These are phyloP conservation scores for Meliscaeva auricollis DNA, from an alignment of 2,888 invertebrate species.

Conservation along the genomic window DNA sequence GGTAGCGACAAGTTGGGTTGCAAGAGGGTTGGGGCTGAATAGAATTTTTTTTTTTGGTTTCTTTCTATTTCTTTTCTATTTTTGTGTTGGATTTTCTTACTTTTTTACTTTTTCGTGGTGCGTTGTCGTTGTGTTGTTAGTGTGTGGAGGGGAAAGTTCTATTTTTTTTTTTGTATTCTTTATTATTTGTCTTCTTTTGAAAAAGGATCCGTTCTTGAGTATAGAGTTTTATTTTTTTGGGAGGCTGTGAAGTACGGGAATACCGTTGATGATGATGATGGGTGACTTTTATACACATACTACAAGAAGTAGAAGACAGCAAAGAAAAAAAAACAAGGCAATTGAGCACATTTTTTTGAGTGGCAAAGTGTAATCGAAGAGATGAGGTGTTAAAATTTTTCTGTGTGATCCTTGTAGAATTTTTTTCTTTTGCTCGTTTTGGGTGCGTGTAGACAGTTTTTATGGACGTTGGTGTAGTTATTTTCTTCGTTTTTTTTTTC, in stretches of 20 bases:
- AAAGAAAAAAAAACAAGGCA: constrained; percentile 47
- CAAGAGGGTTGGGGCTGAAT: constrained; percentile 33
- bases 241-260: constrained; percentile 10
- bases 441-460: constrained; percentile 76
- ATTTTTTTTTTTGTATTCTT: background rate
- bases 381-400: constrained; percentile 76
- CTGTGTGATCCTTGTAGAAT: constrained; percentile 70
- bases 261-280: constrained; percentile 58
- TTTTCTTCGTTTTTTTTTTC: constrained; percentile 28
- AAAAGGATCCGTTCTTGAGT: constrained; percentile 23
- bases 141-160: constrained; percentile 64
- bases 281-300: constrained; percentile 63
- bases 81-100: constrained; percentile 9
- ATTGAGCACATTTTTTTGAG: constrained; percentile 73
- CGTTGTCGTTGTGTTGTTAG: constrained; percentile 28
- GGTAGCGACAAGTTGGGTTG: constrained; percentile 1
- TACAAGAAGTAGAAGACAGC: constrained; percentile 22
- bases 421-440: constrained; percentile 33
- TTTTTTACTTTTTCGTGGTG: constrained; percentile 35
- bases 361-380: constrained; percentile 74
- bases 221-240: constrained; percentile 36
- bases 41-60: constrained; percentile 19
- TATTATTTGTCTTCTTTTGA: constrained; percentile 27
- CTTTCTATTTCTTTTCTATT: constrained; percentile 54
- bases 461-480: constrained; percentile 71